These are phyloP conservation scores for Acleris laterana DNA, from an alignment of 2,888 invertebrate species.

Conservation along the genomic window DNA sequence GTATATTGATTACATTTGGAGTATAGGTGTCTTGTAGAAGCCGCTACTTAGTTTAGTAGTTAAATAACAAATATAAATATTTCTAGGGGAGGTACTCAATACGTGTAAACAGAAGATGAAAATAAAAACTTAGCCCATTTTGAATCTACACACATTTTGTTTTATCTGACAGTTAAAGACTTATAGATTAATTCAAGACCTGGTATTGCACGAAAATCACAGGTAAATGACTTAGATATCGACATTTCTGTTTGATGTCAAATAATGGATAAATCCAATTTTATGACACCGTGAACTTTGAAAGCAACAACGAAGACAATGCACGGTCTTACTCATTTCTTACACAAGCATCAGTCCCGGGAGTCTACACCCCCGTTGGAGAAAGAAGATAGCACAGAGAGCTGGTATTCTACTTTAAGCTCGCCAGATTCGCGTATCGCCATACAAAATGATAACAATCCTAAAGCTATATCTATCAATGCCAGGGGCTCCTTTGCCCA, in stretches of 20 bases:
- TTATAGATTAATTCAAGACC: not conserved
- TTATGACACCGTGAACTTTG: constrained; percentile 27
- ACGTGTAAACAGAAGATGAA: no score
- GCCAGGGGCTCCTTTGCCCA: constrained; percentile 58
- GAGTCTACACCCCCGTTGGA: constrained; percentile 64
- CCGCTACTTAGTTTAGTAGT: no score
- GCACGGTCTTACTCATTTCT: constrained; percentile 78
- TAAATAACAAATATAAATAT: no score
- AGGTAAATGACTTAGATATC: not conserved
- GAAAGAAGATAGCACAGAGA: constrained; percentile 74
- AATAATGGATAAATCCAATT: constrained; percentile 9
- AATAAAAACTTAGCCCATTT: no score
- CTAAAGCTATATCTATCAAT: constrained; percentile 62
- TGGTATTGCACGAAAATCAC: not conserved
- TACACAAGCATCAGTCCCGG: constrained; percentile 66
- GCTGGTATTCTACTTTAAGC: constrained; percentile 71
- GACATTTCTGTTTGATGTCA: not conserved
- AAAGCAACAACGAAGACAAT: constrained; percentile 53
- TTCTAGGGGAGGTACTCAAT: no score
- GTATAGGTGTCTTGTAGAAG: no score
- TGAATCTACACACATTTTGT: no score
- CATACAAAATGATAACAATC: constrained; percentile 50
- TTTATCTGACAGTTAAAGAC: no score
- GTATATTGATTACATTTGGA: no score
- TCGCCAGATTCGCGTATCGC: constrained; percentile 55